Conservation (phyloP, 2,113 vertebrate genomes). For the Xyrauchen texanus region DNA sequence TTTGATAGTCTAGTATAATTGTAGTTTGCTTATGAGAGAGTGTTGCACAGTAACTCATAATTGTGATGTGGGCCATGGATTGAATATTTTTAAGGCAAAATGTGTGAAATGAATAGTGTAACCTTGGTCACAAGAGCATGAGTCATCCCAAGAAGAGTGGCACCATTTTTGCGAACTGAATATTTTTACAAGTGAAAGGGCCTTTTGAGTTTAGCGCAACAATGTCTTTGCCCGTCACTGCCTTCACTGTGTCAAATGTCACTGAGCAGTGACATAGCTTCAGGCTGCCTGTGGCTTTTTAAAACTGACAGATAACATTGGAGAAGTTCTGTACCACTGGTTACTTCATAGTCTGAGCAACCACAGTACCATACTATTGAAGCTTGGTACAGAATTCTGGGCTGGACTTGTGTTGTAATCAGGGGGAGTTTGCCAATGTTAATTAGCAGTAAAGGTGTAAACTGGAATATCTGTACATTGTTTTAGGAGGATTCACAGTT, state of each 20-base stretch:
- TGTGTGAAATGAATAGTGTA: constrained; percentile 2
- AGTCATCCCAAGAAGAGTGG: too few relatives aligned
- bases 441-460: background rate
- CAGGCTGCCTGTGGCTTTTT: constrained; percentile 41
- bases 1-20: background rate
- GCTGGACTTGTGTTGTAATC: background rate
- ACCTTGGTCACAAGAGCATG: constrained; percentile 14
- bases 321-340: background rate
- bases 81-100: background rate
- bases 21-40: background rate
- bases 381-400: background rate
- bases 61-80: background rate
- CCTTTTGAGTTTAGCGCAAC: constrained; percentile 2
- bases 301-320: constrained; percentile 4
- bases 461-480: background rate
- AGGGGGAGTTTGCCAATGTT: background rate
- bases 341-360: constrained; percentile 4
- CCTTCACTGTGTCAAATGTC: constrained; percentile 37
- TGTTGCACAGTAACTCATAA: background rate
- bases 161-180: background rate
- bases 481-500: background rate
- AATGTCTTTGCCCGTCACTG: constrained; percentile 15
- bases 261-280: constrained; percentile 29
- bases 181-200: constrained; percentile 44
- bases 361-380: background rate